These are phyloP conservation scores for Propithecus deckenii DNA, from an alignment of 2,797 vertebrate genomes.

Conservation along the genomic window DNA sequence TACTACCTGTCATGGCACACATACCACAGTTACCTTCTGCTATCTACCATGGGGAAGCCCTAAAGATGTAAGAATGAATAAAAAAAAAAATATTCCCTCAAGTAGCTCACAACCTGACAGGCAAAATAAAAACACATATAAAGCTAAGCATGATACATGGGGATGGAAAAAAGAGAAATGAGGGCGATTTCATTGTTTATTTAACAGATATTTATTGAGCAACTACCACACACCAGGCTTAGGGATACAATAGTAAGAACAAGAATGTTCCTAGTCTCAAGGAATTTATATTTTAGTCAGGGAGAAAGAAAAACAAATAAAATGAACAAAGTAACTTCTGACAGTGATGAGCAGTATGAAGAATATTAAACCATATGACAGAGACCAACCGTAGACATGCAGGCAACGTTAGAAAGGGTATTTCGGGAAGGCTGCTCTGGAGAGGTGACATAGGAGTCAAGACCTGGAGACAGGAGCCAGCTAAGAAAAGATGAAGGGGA, in stretches of 20 bases:
- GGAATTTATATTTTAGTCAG: background rate
- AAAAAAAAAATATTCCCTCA: background rate
- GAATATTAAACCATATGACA: background rate
- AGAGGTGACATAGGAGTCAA: background rate
- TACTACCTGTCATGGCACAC: too few species aligned
- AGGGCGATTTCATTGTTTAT: background rate
- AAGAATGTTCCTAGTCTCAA: background rate
- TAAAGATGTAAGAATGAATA: background rate
- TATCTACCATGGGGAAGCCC: background rate
- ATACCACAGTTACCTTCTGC: background rate
- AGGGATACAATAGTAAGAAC: background rate
- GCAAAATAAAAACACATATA: conserved; percentile 18
- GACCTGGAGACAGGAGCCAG: background rate
- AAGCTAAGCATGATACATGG: background rate
- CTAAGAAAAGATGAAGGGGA: background rate
- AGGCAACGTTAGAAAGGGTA: background rate
- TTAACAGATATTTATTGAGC: background rate
- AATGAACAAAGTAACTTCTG: background rate
- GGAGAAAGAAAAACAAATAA: background rate
- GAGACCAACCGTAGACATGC: background rate
- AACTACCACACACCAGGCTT: background rate
- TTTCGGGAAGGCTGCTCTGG: background rate
- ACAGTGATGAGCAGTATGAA: background rate
- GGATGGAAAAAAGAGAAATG: background rate
- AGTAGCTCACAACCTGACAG: background rate